Percentiles rank a stretch among this genome's conserved stretches.
Evolutionary conservation across 2,113 vertebrate species (phyloP).

Genomic region (Lethenteron reissneri): DNA sequence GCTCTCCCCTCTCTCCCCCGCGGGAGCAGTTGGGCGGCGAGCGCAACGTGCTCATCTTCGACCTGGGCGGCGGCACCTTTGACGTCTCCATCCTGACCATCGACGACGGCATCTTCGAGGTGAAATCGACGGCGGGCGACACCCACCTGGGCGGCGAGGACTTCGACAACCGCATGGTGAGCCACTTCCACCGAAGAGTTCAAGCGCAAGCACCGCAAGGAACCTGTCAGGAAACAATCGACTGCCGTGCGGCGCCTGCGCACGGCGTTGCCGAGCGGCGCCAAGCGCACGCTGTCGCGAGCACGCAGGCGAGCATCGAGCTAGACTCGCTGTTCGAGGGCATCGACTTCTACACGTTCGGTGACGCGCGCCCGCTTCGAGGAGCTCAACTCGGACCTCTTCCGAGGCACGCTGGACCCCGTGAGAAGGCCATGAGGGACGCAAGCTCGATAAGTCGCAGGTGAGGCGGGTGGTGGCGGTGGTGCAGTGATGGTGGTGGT

Average conservation of each 20-base stretch:
- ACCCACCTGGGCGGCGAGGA: conserved; percentile 46
- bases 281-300: conserved; percentile 41
- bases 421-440: conserved; percentile 44
- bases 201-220: conserved; percentile 44
- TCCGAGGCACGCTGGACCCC: conserved; percentile 39
- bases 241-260: conserved; percentile 34
- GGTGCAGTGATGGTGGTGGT: too few relatives aligned
- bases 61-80: conserved; percentile 63
- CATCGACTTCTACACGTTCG: neutral
- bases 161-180: conserved; percentile 53
- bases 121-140: conserved; percentile 43
- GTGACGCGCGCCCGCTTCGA: neutral
- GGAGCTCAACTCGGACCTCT: conserved; percentile 28
- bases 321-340: conserved; percentile 15
- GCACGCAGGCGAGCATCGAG: conserved; percentile 44
- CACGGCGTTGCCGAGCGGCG: conserved; percentile 40
- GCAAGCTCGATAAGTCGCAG: conserved; percentile 44
- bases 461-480: neutral
- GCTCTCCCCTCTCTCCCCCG: too few relatives aligned
- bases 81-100: conserved; percentile 50
- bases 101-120: conserved; percentile 48
- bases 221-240: conserved; percentile 40
- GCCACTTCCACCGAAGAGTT: conserved; percentile 45
- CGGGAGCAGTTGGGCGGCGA: conserved; percentile 27
- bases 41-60: conserved; percentile 58